These are phyloP conservation scores for Dicrurus megarhynchus DNA, from an alignment of 2,113 vertebrate species.

Conservation along the genomic window DNA sequence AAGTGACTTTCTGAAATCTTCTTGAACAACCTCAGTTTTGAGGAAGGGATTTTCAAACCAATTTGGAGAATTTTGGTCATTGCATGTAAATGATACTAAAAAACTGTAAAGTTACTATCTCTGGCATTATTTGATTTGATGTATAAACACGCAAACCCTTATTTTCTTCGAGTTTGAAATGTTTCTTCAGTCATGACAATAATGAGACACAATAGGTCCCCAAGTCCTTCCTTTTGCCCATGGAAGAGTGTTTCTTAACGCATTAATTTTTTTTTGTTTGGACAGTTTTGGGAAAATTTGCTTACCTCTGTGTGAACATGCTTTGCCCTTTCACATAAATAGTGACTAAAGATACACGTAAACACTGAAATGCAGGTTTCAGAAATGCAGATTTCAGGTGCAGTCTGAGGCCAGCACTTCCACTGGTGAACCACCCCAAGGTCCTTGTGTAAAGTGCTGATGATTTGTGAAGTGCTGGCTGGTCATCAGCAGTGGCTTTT, in stretches of 20 bases:
- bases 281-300: not conserved
- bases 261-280: not conserved
- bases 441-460: not conserved
- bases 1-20: not conserved
- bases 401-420: not conserved
- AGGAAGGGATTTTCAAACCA: not conserved
- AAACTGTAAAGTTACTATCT: not conserved
- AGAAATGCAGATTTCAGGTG: not conserved
- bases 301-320: not conserved
- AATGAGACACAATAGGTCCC: not conserved
- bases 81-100: not conserved
- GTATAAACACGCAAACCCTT: not conserved
- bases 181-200: not conserved
- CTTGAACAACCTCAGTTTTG: not conserved
- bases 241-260: not conserved
- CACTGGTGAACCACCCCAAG: rapidly evolving
- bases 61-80: not conserved
- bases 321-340: not conserved
- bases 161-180: not conserved
- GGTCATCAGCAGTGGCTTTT: not conserved
- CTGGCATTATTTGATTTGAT: not conserved
- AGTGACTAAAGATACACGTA: not conserved
- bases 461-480: not conserved
- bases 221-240: not conserved
- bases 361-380: not conserved